phyloP scores from a whole-genome alignment of 1,140 invertebrate species.

The Drosophila lacertosa region DNA sequence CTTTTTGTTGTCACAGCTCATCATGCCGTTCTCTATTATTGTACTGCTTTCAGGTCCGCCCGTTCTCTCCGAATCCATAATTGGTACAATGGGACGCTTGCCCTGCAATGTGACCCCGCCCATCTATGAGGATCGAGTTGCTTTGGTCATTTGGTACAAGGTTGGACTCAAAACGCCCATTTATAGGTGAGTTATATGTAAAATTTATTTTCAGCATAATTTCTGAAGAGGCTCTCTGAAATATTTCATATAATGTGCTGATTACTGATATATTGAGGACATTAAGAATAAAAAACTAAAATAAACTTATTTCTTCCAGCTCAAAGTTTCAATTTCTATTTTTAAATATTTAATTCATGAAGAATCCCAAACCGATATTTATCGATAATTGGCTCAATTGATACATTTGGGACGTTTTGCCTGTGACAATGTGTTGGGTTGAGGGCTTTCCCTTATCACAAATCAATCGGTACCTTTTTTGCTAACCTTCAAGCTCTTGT shows the following conservation, averaged over 20 bases:
- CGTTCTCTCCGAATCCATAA: slow-evolving; percentile 89
- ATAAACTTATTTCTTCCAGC: too few relatives aligned
- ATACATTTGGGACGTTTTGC: slow-evolving; percentile 1
- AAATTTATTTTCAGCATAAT: neutral
- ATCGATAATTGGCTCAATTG: slow-evolving; percentile 10
- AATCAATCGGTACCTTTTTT: slow-evolving; percentile 17
- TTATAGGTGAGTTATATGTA: slow-evolving; percentile 89
- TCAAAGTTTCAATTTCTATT: too few relatives aligned
- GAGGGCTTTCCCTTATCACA: slow-evolving; percentile 6
- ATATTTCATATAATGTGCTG: too few relatives aligned
- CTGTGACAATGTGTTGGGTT: slow-evolving; percentile 4
- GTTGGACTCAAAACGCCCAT: slow-evolving; percentile 90
- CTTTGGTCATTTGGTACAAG: slow-evolving; percentile 94
- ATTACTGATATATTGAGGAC: too few relatives aligned
- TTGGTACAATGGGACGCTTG: slow-evolving; percentile 89
- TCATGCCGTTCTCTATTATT: slow-evolving; percentile 44
- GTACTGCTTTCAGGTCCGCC: slow-evolving; percentile 85
- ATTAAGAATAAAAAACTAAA: too few relatives aligned
- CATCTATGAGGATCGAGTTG: slow-evolving; percentile 89
- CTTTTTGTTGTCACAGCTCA: slow-evolving; percentile 41
- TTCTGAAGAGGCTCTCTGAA: neutral
- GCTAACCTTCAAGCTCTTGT: slow-evolving; percentile 56
- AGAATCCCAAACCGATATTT: neutral
- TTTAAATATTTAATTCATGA: too few relatives aligned
- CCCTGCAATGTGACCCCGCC: slow-evolving; percentile 92